These are phyloP conservation scores for Nematostella vectensis DNA, from an alignment of 92 coral and sea anemone genomes.

Conservation along the genomic window DNA sequence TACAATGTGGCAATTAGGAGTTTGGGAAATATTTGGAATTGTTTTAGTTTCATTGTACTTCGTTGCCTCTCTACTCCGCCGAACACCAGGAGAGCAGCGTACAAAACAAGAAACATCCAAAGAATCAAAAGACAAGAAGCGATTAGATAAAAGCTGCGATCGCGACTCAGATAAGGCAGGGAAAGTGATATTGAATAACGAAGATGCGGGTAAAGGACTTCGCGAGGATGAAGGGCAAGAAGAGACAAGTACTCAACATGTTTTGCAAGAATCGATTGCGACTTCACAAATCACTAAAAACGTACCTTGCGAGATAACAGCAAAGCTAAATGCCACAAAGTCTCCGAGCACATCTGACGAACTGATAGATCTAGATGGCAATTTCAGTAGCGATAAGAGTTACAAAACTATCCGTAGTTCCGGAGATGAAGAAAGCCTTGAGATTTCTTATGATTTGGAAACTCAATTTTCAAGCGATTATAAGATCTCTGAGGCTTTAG, in stretches of 20 bases:
- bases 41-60: conserved; percentile 33
- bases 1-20: conserved; percentile 25
- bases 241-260: not conserved
- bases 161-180: not conserved
- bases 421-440: too few relatives aligned
- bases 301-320: too few relatives aligned
- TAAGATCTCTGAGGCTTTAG: too few relatives aligned
- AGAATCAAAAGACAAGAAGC: not conserved
- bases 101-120: not conserved
- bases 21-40: conserved; percentile 42
- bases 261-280: not conserved
- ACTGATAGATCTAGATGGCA: too few relatives aligned
- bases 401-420: too few relatives aligned
- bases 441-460: too few relatives aligned
- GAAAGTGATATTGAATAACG: not conserved
- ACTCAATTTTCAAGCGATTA: too few relatives aligned
- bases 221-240: not conserved
- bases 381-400: too few relatives aligned
- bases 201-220: not conserved
- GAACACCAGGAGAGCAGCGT: not conserved
- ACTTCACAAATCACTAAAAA: too few relatives aligned
- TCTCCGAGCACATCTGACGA: too few relatives aligned
- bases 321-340: too few relatives aligned
- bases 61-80: conserved; percentile 12
- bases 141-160: not conserved